Base-by-base conservation (phyloP, 2,113 vertebrate genomes). In the Gavia stellata region DNA sequence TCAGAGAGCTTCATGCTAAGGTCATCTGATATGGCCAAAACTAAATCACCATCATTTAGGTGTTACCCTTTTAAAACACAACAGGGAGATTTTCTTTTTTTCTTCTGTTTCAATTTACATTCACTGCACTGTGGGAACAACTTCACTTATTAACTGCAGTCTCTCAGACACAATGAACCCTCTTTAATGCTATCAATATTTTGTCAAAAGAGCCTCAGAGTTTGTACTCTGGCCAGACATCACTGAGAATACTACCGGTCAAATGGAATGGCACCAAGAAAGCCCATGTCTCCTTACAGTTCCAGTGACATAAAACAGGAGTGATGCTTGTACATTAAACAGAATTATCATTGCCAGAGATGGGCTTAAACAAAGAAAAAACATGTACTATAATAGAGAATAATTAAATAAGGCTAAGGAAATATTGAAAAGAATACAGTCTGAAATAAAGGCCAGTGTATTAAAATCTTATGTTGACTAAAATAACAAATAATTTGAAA, bases 101-200 rank as follows among this genome's bases (percentile, higher is more conserved):
- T 23, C 44, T 86, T 73, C 53, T 89, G 36, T 49, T 74, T 81
- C 36, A 81, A 38, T 81, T 79, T 52, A 17, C 36, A 40, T 78
- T 86, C 78, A 74, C 88, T 88, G 40, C 61, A 49, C 77, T 70
- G 53, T 52, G 42, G 65, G 45, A 96, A 89, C 23, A 73, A 36
- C 18, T 74, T 72, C 25, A 49, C n/a, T 56, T 94, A 34, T 50
- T 80, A 84, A 79, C 53, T 91, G 59, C 73, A 84, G 68, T 87
- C 71, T 67, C 90, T 93, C 79, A 82, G 73, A 61, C 29, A 44
- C 38, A 72, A 68, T 21, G 47, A 94, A 78, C 16, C n/a, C 72
- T 63, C 58, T 86, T 86, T 80, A 96, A 78, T 59, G 40, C 28
- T 56, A 82, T 80, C 50, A 88, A 9, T 6, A 28, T 74, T 85